A percentile compares a stretch with the other conserved stretches of the same genome.
These are phyloP conservation scores for Augochlora pura DNA, from an alignment of 1,140 invertebrate species.

Conservation along the genomic window DNA sequence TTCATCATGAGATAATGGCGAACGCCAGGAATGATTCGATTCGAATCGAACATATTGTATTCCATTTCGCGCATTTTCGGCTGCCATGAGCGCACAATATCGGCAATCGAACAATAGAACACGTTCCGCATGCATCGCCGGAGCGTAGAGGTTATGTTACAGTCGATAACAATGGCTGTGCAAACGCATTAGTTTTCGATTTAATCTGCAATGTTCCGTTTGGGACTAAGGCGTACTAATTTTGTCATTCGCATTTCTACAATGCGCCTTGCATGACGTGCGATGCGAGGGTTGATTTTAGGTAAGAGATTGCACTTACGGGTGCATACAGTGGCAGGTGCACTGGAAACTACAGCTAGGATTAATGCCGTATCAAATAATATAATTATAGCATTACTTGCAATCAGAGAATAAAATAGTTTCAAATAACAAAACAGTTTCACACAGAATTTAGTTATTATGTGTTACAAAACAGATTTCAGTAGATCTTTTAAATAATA, in stretches of 20 bases:
- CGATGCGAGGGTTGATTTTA: constrained; percentile 28
- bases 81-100: neutral
- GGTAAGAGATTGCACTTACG: constrained; percentile 19
- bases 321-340: constrained; percentile 34
- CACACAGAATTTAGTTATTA: too few species aligned
- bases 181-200: constrained; percentile 21
- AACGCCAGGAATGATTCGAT: too few species aligned
- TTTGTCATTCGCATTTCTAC: constrained; percentile 23
- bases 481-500: too few species aligned
- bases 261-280: constrained; percentile 20
- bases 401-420: neutral
- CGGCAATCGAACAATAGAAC: neutral
- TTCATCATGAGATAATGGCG: too few species aligned
- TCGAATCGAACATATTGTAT: neutral
- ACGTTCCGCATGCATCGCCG: neutral
- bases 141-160: neutral
- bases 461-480: too few species aligned
- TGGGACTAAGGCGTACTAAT: constrained; percentile 42
- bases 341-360: constrained; percentile 33
- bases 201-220: constrained; percentile 35
- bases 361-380: neutral
- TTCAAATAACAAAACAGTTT: too few species aligned
- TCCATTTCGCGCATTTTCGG: neutral
- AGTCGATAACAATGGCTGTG: too few species aligned
- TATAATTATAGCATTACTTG: constrained; percentile 8